A percentile compares a stretch with the other conserved stretches of the same genome.
phyloP scores from a whole-genome alignment of 2,797 vertebrate genomes.

The Percopsis omiscomaycus region DNA sequence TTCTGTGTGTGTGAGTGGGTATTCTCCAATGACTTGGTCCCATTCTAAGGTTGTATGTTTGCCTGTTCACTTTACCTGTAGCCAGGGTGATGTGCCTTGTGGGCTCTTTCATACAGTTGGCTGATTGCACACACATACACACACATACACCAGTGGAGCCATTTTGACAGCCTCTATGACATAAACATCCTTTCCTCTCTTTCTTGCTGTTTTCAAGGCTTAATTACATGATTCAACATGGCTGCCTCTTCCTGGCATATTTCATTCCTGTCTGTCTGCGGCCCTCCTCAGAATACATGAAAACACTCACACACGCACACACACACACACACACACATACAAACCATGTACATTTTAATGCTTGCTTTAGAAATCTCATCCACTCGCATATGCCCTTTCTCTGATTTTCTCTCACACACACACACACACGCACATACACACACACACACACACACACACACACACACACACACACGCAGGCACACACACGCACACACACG shows the following conservation, averaged over 20 bases:
- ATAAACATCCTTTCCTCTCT: conserved; percentile 51
- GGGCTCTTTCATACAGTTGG: conserved; percentile 5
- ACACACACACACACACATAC: conserved; percentile 24
- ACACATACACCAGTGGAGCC: conserved; percentile 12
- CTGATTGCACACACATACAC: conserved; percentile 3
- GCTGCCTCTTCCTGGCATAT: conserved; percentile 76
- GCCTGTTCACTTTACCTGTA: conserved; percentile 34
- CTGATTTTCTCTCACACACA: background rate
- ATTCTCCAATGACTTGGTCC: conserved; percentile 24
- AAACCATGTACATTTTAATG: conserved; percentile 46
- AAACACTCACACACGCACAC: conserved; percentile 29
- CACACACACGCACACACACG: conserved; percentile 10
- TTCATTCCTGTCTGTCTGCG: conserved; percentile 64
- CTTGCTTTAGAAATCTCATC: conserved; percentile 79
- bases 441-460: conserved; percentile 2
- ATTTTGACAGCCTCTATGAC: conserved; percentile 29
- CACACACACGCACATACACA: background rate
- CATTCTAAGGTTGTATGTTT: conserved; percentile 22
- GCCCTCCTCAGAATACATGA: conserved; percentile 33
- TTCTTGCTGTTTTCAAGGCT: conserved; percentile 61
- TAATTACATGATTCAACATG: conserved; percentile 83
- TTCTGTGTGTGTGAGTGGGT: too few relatives aligned
- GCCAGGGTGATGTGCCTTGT: conserved; percentile 18
- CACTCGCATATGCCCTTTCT: conserved; percentile 7
- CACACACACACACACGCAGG: conserved; percentile 11